These are phyloP conservation scores for Siderastrea siderea DNA, from an alignment of 92 coral and sea anemone species.

Conservation along the genomic window DNA sequence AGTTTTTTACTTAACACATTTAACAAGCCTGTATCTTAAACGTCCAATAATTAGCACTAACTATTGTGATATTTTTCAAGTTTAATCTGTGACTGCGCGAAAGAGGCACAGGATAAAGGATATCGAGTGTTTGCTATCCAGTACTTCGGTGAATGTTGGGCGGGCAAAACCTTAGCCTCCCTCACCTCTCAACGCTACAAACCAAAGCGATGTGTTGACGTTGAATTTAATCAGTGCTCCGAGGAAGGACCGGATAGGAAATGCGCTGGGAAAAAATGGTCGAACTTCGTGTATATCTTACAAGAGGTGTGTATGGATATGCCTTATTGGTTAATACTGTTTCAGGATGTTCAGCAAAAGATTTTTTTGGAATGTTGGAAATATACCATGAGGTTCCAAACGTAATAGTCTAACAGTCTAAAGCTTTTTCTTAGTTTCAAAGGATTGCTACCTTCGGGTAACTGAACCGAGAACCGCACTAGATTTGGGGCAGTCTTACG, in stretches of 20 bases:
- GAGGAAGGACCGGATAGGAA: neutral
- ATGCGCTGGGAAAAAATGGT: slow-evolving; percentile 26
- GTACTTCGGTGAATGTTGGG: slow-evolving; percentile 73
- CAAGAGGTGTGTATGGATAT: neutral
- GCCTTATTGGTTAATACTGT: neutral
- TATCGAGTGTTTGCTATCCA: slow-evolving; percentile 64
- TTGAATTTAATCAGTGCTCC: neutral
- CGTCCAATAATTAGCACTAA: too few relatives aligned
- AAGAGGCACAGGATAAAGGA: slow-evolving; percentile 34
- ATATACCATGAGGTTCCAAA: too few relatives aligned
- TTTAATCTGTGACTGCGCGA: slow-evolving; percentile 70
- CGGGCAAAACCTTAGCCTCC: neutral
- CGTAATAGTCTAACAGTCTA: too few relatives aligned
- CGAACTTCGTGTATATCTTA: slow-evolving; percentile 30
- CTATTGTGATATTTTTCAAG: slow-evolving; percentile 30
- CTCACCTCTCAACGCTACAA: neutral
- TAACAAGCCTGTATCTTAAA: too few relatives aligned
- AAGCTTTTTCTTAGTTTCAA: too few relatives aligned
- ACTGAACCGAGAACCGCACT: too few relatives aligned
- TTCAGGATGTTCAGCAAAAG: neutral
- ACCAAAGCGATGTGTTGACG: neutral
- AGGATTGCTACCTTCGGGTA: too few relatives aligned
- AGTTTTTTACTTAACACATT: too few relatives aligned
- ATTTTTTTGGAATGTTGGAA: neutral
- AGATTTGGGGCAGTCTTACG: too few relatives aligned